Percentiles rank a stretch among this genome's conserved stretches.
phyloP scores from a whole-genome alignment of 2,113 vertebrate species.

The Aleadryas rufinucha region DNA sequence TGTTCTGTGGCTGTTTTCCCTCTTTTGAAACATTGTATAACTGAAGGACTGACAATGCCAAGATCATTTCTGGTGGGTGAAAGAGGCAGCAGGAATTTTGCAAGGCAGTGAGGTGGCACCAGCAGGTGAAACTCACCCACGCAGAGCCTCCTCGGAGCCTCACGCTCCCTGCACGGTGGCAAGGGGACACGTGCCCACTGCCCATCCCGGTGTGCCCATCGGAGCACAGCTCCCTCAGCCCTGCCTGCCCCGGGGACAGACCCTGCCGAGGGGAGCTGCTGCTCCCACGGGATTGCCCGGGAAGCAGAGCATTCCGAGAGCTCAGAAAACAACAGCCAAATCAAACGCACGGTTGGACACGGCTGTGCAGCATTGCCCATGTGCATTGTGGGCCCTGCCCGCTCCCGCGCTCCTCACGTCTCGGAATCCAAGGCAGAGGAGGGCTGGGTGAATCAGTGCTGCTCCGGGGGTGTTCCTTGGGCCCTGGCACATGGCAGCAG shows the following conservation, averaged over 20 bases:
- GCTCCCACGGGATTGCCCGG: fast-evolving
- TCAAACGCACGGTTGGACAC: fast-evolving
- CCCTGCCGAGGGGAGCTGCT: background rate
- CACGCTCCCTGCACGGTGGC: background rate
- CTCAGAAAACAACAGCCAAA: background rate
- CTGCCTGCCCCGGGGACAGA: background rate
- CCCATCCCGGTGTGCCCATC: fast-evolving
- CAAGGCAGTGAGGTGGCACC: background rate
- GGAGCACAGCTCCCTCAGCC: background rate
- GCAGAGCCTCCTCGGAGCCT: background rate
- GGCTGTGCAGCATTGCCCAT: background rate
- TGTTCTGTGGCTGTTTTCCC: background rate
- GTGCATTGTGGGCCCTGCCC: background rate
- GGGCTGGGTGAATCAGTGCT: background rate
- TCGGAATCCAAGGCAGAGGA: background rate
- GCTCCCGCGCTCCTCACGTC: background rate
- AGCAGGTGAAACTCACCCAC: constrained; percentile 28
- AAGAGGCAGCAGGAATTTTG: background rate
- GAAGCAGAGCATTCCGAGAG: too few relatives aligned
- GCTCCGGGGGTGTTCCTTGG: background rate
- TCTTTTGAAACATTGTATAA: background rate
- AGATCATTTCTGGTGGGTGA: constrained; percentile 14
- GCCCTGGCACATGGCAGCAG: background rate
- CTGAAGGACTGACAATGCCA: background rate
- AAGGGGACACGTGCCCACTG: background rate